Evolutionary conservation across 2,888 invertebrate species (phyloP).

Genomic region (Hipparchia sbordonii): DNA sequence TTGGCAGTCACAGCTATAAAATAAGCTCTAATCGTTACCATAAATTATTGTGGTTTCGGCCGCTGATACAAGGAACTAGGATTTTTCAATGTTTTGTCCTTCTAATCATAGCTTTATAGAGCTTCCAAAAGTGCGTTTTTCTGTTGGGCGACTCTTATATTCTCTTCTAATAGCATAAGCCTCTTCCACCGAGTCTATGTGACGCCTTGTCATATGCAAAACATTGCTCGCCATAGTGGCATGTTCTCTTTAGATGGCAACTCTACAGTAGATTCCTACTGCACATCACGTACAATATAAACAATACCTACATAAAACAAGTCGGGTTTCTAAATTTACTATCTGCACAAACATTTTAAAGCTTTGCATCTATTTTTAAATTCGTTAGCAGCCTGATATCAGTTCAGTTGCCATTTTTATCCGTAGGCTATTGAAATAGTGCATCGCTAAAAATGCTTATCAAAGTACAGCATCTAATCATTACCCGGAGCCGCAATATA

Average conservation of each 20-base stretch:
- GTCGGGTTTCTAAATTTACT: conserved; percentile 9
- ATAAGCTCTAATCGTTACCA: no score
- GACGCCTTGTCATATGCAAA: no score
- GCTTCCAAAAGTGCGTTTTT: no score
- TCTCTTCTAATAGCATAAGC: no score
- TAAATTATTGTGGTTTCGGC: no score
- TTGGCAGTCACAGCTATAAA: no score
- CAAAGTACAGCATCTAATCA: conserved; percentile 33
- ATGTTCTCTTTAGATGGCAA: background rate
- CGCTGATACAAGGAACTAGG: no score
- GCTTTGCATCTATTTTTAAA: conserved; percentile 8
- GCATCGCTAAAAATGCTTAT: conserved; percentile 37
- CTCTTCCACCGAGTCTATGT: no score
- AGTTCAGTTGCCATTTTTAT: conserved; percentile 18
- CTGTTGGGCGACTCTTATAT: no score
- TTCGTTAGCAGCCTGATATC: conserved; percentile 13
- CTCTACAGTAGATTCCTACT: background rate
- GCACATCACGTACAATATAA: background rate
- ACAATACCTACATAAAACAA: conserved; percentile 5
- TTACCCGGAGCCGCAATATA: conserved; percentile 38
- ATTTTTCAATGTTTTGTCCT: no score
- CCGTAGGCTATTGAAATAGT: conserved; percentile 25
- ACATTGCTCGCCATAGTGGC: background rate
- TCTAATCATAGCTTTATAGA: no score
- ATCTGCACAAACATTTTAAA: conserved; percentile 1